phyloP scores from a whole-genome alignment of 2,888 invertebrate genomes.

The Tolmerus cingulatus region DNA sequence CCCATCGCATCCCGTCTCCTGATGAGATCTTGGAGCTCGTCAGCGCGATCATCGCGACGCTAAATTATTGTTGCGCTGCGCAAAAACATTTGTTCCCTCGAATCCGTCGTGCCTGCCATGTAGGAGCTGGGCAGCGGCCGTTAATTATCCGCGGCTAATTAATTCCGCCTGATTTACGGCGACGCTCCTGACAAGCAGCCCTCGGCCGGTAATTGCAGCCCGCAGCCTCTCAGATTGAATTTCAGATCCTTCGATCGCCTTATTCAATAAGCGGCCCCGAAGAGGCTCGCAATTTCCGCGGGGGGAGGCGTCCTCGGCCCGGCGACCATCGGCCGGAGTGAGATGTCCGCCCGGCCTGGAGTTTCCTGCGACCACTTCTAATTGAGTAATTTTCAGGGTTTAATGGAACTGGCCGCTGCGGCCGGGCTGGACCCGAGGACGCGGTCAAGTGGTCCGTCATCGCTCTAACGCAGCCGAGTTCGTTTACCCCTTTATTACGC shows the following conservation, averaged over 20 bases:
- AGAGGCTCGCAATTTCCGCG: background rate
- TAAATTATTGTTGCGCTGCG: background rate
- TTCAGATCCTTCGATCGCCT: background rate
- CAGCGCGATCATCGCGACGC: background rate
- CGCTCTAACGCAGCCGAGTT: background rate
- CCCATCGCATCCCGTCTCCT: background rate
- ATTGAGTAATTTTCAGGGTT: conserved; percentile 26
- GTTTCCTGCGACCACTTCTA: background rate
- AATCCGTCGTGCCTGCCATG: background rate
- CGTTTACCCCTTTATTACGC: conserved; percentile 18
- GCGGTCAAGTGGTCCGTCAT: background rate
- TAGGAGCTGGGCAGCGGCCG: background rate
- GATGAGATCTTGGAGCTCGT: background rate
- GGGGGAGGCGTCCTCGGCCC: background rate
- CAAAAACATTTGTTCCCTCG: conserved; percentile 8
- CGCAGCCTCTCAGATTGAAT: background rate
- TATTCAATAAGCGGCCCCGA: background rate
- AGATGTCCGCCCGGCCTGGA: background rate
- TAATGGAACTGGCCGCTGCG: background rate
- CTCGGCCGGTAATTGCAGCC: background rate
- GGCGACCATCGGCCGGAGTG: background rate
- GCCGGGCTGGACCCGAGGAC: background rate
- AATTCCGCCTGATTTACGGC: conserved; percentile 18
- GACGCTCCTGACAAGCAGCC: background rate
- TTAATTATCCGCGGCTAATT: conserved; percentile 4